Conservation (phyloP, 2,888 invertebrate species). For the Epinotia demarniana region DNA sequence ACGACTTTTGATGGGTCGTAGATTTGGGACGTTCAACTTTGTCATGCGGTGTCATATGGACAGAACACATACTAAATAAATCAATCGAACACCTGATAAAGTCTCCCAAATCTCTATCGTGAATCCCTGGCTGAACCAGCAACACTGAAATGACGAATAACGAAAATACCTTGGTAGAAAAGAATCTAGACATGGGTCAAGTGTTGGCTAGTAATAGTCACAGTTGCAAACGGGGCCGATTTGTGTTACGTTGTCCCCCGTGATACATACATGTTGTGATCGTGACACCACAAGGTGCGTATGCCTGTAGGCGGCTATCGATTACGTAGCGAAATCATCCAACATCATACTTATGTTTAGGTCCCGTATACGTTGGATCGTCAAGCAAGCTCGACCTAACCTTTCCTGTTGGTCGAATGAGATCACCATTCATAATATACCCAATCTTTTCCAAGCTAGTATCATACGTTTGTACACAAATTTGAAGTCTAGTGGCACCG, state of each 20-base stretch:
- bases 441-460: conserved; percentile 8
- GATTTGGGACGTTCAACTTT: too few species aligned
- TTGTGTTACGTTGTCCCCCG: conserved; percentile 49
- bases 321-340: conserved; percentile 11
- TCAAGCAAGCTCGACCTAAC: background rate
- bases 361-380: background rate
- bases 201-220: background rate
- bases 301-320: conserved; percentile 21
- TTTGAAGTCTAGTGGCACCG: background rate
- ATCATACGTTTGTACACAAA: background rate
- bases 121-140: background rate
- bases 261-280: conserved; percentile 55
- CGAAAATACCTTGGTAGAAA: background rate
- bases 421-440: background rate
- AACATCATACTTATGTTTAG: background rate
- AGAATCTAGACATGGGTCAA: background rate
- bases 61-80: too few species aligned
- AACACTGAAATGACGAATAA: background rate
- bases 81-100: too few species aligned
- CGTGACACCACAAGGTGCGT: conserved; percentile 46
- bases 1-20: background rate
- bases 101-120: background rate
- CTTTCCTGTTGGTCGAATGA: background rate
- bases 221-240: background rate
- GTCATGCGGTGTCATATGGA: too few species aligned